Evolutionary conservation across 2,888 invertebrate genomes (phyloP), one percentile per base, ranked within the genome.

Genomic region (Strigamia crassipes): DNA sequence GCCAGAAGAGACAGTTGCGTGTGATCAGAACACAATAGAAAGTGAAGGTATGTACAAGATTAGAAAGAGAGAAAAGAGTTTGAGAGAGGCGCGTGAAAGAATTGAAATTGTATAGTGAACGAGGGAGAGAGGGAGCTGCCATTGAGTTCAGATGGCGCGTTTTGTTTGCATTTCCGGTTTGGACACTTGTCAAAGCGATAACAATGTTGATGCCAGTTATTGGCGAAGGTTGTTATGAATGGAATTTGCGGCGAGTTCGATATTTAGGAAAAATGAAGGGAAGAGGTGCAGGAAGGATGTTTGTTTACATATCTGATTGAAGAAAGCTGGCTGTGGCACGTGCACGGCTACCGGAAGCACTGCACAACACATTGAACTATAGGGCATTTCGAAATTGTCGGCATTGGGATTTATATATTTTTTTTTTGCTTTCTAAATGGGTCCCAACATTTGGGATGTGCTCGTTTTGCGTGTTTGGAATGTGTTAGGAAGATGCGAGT

Each of bases 161-260:
- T 73, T 73, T 73, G 73, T 73, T 73, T 73, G 73, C 73, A 73
- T 73, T 73, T 73, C 73, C 73, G 73, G 73, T 73, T 73, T 73
- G 73, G 73, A 73, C 73, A 73, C 73, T 73, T 73, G 73, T 73
- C 73, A 73, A 73, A 31, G 21, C 73, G 73, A 73, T 73, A 73
- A 73, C 73, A 73, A 73, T 73, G 73, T 73, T 27, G 73, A 73
- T 73, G 73, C 23, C 73, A 73, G 73, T 73, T 73, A 73, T 73
- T 73, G 73, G 73, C 31, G 73, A 31, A 73, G 23, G 73, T 73
- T 73, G 31, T 73, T 73, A 73, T 73, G 73, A 73, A 73, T 73
- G 73, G 73, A 73, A 73, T 73, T 73, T 73, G 73, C 13, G 73
- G 73, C 27, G 15, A 13, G 51, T 73, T 73, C 73, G 73, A 73